Evolutionary conservation across 2,113 vertebrate genomes (phyloP), one percentile per base, ranked within the genome.

Genomic region (Tragelaphus buxtoni): DNA sequence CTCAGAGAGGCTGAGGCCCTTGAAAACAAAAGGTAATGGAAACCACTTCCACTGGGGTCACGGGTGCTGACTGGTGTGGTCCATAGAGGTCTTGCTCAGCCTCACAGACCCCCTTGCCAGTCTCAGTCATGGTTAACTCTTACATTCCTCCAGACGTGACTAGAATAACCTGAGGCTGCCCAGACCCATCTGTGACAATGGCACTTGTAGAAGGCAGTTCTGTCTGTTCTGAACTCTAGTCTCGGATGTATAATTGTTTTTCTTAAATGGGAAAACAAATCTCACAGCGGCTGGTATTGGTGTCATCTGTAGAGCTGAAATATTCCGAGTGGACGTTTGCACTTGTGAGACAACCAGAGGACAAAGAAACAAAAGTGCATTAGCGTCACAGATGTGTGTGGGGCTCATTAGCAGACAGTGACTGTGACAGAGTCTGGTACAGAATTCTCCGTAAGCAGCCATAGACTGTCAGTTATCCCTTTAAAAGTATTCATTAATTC

Each of bases 191-290:
- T 90, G 49, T 30, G 60, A n/a, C 47, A 30, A 0, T 39, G 93
- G 51, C 72, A 10, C 74, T 60, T 84, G 55, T 9, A 26, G 92
- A 82, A 88, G 39, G 51, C 85, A 77, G 1, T 61, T 58, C 28
- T 61, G 61, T 89, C 92, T 49, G n/a, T 79, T 84, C 39, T 0
- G 12, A 91, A 79, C 30, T 79, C 63, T 80, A 63, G 77, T 82
- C 72, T 84, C 24, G 3, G 96, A 72, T 79, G 88, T 92, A 10
- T 80, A 45, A 39, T 65, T 69, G 82, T 82, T 82, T 94, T 95
- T 74, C 81, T 74, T 81, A 39, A 94, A 90, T 76, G 84, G 82
- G 90, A 96, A 96, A 88, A 58, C 77, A 92, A 9, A 92, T 84
- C 84, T 97, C 81, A 60, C 22, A 10, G 8, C 56, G 76, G 85